Evolutionary conservation across 2,113 vertebrate genomes (phyloP).

Genomic region (Emydura subglobosa): DNA sequence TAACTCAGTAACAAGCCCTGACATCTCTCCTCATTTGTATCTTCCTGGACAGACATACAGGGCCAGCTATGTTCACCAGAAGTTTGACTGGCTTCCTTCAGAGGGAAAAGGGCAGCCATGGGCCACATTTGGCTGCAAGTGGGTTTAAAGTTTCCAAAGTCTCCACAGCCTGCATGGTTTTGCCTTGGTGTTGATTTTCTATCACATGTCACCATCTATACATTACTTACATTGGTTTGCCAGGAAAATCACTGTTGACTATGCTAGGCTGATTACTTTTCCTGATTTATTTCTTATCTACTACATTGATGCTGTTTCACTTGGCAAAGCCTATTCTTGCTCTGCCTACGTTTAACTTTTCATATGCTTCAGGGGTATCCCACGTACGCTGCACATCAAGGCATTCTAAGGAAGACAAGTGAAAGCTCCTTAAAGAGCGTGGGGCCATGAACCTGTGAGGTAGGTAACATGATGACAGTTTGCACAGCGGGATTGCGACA

Average conservation of each 20-base stretch:
- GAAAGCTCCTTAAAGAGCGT: background rate
- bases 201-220: fast-evolving
- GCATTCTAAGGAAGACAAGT: fast-evolving
- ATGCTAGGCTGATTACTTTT: background rate
- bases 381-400: fast-evolving
- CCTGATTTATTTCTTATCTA: background rate
- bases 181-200: background rate
- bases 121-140: fast-evolving
- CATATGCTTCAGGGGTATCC: background rate
- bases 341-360: background rate
- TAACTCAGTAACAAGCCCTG: background rate
- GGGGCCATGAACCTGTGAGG: slow-evolving; percentile 21
- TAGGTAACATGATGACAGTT: slow-evolving; percentile 28
- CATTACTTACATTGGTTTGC: fast-evolving
- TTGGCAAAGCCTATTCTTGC: background rate
- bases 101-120: background rate
- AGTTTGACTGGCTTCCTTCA: fast-evolving
- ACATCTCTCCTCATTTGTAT: background rate
- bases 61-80: fast-evolving
- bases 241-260: background rate
- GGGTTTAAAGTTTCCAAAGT: fast-evolving
- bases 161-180: background rate
- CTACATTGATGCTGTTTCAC: background rate
- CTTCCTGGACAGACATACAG: background rate
- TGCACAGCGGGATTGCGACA: slow-evolving; percentile 2